These are phyloP conservation scores for Vombatus ursinus DNA, from an alignment of 2,113 vertebrate species.

Conservation along the genomic window DNA sequence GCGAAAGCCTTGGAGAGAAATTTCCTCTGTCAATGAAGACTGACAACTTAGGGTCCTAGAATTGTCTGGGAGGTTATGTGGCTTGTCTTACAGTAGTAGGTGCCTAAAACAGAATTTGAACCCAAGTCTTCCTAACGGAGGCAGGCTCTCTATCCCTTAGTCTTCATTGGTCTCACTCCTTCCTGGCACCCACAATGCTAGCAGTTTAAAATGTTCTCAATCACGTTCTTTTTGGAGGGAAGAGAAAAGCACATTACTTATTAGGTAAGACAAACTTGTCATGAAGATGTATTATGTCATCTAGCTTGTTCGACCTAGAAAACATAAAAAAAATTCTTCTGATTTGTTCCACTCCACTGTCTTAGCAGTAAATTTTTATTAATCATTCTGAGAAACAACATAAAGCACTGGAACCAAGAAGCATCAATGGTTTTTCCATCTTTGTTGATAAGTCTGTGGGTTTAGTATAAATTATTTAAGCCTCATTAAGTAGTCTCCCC, in stretches of 20 bases:
- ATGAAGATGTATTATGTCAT: conserved; percentile 42
- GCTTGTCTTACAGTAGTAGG: neutral
- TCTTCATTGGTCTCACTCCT: neutral
- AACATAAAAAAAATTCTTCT: conserved; percentile 3
- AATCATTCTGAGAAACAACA: conserved; percentile 41
- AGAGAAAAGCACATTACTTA: conserved; percentile 12
- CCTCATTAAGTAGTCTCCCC: conserved; percentile 5
- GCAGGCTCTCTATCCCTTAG: neutral
- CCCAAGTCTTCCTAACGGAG: neutral
- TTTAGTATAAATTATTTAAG: neutral
- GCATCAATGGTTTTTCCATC: neutral
- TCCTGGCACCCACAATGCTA: neutral
- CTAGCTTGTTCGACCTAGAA: conserved; percentile 12
- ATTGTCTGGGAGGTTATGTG: neutral
- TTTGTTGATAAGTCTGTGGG: neutral
- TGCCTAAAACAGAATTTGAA: neutral
- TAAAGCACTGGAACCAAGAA: conserved; percentile 19
- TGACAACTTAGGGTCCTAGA: neutral
- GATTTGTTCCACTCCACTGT: conserved; percentile 11
- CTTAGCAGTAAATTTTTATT: conserved; percentile 37
- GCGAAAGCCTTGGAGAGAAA: neutral
- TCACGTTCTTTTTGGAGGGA: neutral
- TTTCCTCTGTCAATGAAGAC: neutral
- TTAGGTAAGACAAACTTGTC: conserved; percentile 27
- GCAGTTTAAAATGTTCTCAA: conserved; percentile 9